These are phyloP conservation scores for Jaculus jaculus DNA, from an alignment of 2,113 vertebrate genomes.

Conservation along the genomic window DNA sequence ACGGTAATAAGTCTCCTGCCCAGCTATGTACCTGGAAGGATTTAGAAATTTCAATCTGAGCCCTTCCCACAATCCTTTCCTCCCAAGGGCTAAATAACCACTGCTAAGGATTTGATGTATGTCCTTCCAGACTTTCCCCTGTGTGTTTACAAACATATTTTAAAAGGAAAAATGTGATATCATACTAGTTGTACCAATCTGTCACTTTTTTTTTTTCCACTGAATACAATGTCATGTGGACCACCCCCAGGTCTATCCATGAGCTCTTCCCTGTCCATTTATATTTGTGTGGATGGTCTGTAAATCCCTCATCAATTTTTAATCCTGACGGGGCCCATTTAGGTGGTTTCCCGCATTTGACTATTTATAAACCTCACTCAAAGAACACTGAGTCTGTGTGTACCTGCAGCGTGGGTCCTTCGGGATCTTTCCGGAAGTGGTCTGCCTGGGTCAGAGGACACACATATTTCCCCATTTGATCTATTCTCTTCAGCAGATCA, in stretches of 20 bases:
- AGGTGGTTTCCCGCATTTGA: not conserved
- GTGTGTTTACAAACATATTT: not conserved
- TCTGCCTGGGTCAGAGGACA: not conserved
- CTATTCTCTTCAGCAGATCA: not conserved
- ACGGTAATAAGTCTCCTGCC: not conserved
- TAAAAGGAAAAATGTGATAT: not conserved
- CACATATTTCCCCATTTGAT: not conserved
- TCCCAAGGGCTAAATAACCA: not conserved
- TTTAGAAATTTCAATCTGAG: not conserved
- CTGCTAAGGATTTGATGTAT: not conserved
- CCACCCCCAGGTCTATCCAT: not conserved
- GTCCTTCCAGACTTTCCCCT: not conserved
- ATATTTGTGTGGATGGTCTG: not conserved
- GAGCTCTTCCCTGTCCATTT: not conserved
- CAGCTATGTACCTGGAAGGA: not conserved
- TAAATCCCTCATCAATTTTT: not conserved
- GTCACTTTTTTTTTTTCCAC: not conserved
- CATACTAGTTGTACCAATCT: not conserved
- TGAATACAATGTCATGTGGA: not conserved
- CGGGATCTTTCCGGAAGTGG: not conserved
- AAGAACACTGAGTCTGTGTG: not conserved
- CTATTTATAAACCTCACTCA: constrained; percentile 3
- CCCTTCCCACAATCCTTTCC: not conserved
- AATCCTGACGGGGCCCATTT: not conserved
- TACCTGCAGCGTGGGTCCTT: not conserved